These are phyloP conservation scores for Caenorhabditis zanzibari DNA, from an alignment of 2,888 invertebrate species.

Conservation along the genomic window DNA sequence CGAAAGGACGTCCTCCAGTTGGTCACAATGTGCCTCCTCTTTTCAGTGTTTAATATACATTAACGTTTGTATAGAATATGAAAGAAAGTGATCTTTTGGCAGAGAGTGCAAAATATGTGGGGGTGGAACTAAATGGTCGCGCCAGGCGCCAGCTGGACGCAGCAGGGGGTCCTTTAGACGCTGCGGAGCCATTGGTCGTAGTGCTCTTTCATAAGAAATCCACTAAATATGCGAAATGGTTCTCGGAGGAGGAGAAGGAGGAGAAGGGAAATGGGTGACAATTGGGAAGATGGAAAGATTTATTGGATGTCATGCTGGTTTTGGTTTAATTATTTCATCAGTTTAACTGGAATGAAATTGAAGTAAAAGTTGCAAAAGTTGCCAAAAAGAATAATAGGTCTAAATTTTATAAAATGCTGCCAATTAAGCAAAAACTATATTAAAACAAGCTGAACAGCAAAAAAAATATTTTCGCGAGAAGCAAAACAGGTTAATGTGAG, in stretches of 20 bases:
- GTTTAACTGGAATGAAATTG: too few species aligned
- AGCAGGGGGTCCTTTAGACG: constrained; percentile 42
- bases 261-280: background rate
- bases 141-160: constrained; percentile 60
- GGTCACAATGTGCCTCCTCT: too few species aligned
- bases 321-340: constrained; percentile 27
- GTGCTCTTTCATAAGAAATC: constrained; percentile 21
- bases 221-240: constrained; percentile 50
- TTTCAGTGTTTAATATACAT: background rate
- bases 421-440: too few species aligned
- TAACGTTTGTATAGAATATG: background rate
- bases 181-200: constrained; percentile 19
- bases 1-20: too few species aligned
- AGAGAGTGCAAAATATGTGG: constrained; percentile 14
- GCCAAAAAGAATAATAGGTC: background rate
- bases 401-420: too few species aligned
- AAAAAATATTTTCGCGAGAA: too few species aligned
- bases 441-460: too few species aligned
- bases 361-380: too few species aligned
- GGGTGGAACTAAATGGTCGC: constrained; percentile 36
- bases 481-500: too few species aligned
- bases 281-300: constrained; percentile 24
- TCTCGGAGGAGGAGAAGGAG: constrained; percentile 18
- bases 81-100: constrained; percentile 19
- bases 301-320: constrained; percentile 40